phyloP scores from a whole-genome alignment of 2,888 invertebrate species.

The Laspeyria flexula region DNA sequence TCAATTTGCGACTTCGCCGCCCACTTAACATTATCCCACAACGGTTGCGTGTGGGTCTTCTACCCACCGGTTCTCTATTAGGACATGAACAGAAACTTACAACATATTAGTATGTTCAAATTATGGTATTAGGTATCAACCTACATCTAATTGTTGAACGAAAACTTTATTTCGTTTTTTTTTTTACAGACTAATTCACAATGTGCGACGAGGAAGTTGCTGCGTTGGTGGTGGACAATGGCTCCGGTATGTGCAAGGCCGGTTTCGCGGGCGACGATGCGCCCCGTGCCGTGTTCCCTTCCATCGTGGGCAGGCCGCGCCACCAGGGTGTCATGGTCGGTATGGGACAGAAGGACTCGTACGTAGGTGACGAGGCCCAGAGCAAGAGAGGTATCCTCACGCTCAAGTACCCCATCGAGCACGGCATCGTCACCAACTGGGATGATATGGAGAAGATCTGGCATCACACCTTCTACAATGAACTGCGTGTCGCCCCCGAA shows the following conservation, averaged over 20 bases:
- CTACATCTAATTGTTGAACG: no score
- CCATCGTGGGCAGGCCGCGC: constrained; percentile 96
- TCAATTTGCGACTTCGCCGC: constrained; percentile 67
- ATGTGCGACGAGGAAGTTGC: constrained; percentile 92
- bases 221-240: constrained; percentile 98
- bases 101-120: no score
- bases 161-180: no score
- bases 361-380: constrained; percentile 98
- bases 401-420: constrained; percentile 98
- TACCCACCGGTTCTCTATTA: constrained; percentile 61
- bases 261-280: constrained; percentile 98
- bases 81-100: constrained; percentile 39
- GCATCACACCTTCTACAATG: constrained; percentile 99
- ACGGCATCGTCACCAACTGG: constrained; percentile 99
- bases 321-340: constrained; percentile 98
- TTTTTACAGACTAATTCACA: constrained; percentile 76
- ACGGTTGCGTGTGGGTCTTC: constrained; percentile 66
- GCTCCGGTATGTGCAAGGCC: constrained; percentile 99
- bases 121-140: no score
- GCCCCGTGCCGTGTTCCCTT: constrained; percentile 97
- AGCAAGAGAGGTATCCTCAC: constrained; percentile 98
- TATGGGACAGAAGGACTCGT: constrained; percentile 99
- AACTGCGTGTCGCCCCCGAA: constrained; percentile 97
- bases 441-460: constrained; percentile 99
- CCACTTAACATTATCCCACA: constrained; percentile 62